Conservation (phyloP, 2,797 vertebrate genomes). For the Rhinoraja longicauda region DNA sequence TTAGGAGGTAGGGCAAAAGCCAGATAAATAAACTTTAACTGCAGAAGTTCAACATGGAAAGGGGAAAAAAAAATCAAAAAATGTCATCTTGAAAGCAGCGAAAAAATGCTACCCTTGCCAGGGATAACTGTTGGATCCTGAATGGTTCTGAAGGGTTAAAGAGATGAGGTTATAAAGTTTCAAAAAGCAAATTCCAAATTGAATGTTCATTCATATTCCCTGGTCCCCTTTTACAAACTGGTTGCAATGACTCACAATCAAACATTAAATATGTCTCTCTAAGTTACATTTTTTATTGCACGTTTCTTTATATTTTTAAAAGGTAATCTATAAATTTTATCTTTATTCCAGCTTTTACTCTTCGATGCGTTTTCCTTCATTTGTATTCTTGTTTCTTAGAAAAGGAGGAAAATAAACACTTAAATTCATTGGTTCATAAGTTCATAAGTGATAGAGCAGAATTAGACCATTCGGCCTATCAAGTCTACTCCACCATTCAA, state of each 20-base stretch:
- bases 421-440: too few relatives aligned
- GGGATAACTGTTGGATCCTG: constrained; percentile 59
- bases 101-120: constrained; percentile 51
- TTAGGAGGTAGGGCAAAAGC: neutral
- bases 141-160: constrained; percentile 51
- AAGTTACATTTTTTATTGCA: neutral
- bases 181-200: constrained; percentile 57
- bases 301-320: neutral
- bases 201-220: constrained; percentile 48
- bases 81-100: constrained; percentile 45
- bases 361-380: neutral
- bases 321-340: neutral
- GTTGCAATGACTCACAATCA: neutral
- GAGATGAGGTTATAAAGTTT: constrained; percentile 60
- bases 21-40: constrained; percentile 22
- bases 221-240: neutral
- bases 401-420: too few relatives aligned
- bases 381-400: neutral
- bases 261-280: neutral
- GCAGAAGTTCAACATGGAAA: constrained; percentile 11
- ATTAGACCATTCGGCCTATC: too few relatives aligned
- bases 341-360: neutral
- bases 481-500: too few relatives aligned
- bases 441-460: too few relatives aligned
- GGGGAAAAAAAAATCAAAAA: neutral